Evolutionary conservation across 2,113 vertebrate species (phyloP), one percentile per base, ranked within the genome.

Genomic region (Tachysurus vachellii): DNA sequence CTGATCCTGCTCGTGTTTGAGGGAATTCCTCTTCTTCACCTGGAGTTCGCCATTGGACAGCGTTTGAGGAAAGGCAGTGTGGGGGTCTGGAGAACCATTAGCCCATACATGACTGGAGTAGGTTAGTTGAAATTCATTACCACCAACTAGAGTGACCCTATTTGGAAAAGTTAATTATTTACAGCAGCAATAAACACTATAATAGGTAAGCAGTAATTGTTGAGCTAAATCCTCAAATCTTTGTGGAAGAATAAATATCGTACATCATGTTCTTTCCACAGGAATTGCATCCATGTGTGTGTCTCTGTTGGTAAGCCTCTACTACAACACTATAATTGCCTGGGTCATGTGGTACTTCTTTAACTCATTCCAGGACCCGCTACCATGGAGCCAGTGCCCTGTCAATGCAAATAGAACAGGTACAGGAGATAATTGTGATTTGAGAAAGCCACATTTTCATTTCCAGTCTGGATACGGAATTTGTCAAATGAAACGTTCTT

Each of bases 31-130:
- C 91, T 99, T 75, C 94, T 99, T 75, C 81, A 96, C 87, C 94
- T 99, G 86, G 98, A 99, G 94, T 98, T 99, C 84, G 97, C 97
- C 64, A 96, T 99, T 2, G 97, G 98, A 6, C 98, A 99, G 81
- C 94, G 98, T 83, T 92, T 99, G 82, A 95, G 97, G 80, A 96
- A 91, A 92, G 96, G 97, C 87, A 96, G 96, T 9, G 84, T 98
- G 83, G 97, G 96, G 0, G 95, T 96, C 62, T 99, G 97, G 98
- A 94, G 91, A 59, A 71, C 96, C 68, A 93, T 99, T 79, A 95
- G 97, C 90, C 97, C 97, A 0, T 91, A 94, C 76, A 90, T 99
- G 86, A 94, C 95, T 81, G 97, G 97, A 5, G 73, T 99, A 85
- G 97, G 98, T 99, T 88, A 91, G 96, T 86, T 76, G 26, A 77